phyloP scores from a whole-genome alignment of 2,797 vertebrate genomes.

The Cyprinella venusta region DNA sequence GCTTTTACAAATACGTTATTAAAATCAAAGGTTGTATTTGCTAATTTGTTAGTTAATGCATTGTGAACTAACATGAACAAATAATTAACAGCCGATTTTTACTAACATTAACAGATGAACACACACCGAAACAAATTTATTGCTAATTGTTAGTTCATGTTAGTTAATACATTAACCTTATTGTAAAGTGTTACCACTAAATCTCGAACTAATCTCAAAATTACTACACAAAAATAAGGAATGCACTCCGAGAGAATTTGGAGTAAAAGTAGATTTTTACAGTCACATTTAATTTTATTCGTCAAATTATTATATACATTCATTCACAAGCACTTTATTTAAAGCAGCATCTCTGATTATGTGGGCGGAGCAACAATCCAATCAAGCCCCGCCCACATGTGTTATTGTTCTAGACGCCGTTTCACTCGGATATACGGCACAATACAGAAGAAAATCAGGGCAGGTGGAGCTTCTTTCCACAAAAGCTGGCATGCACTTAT shows the following conservation, averaged over 20 bases:
- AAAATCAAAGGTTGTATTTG: too few relatives aligned
- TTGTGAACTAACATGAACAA: too few relatives aligned
- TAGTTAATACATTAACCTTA: too few relatives aligned
- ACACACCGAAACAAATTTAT: too few relatives aligned
- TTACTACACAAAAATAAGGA: not conserved
- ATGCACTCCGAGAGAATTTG: not conserved
- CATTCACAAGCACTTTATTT: not conserved
- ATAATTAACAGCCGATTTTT: too few relatives aligned
- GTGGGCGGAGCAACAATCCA: too few relatives aligned
- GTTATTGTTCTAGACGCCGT: not conserved
- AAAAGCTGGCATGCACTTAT: not conserved
- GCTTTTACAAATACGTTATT: too few relatives aligned
- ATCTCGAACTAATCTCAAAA: not conserved
- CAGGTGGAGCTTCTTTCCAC: not conserved
- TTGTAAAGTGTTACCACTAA: not conserved
- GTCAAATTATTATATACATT: not conserved
- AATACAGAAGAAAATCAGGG: not conserved
- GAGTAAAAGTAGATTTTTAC: not conserved
- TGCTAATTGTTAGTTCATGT: too few relatives aligned
- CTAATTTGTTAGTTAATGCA: too few relatives aligned
- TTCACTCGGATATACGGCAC: not conserved
- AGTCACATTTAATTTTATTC: not conserved
- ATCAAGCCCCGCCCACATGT: not conserved
- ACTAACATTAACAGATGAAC: too few relatives aligned
- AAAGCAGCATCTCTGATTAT: not conserved